A percentile compares a stretch with the other conserved stretches of the same genome.
Conservation (phyloP, 2,113 vertebrate species). For the Aix galericulata region DNA sequence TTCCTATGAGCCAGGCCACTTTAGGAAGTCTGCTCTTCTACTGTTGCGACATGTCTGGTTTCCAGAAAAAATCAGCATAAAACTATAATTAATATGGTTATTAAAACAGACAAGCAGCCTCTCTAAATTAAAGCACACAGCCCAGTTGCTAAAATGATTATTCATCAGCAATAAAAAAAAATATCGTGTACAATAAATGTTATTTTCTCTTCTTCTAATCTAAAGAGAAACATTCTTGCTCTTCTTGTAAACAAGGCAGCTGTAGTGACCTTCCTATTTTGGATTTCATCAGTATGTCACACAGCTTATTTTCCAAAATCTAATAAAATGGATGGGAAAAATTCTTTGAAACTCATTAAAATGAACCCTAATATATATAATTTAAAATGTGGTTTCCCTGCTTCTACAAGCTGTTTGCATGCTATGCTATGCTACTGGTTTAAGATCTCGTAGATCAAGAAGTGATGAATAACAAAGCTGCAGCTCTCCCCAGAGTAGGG, state of each 20-base stretch:
- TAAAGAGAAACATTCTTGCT: neutral
- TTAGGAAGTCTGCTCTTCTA: neutral
- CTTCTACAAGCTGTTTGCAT: constrained; percentile 33
- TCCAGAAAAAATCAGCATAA: neutral
- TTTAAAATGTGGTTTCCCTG: neutral
- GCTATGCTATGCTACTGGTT: neutral
- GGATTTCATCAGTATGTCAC: neutral
- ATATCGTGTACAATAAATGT: neutral
- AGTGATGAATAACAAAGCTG: neutral
- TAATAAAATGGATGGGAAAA: constrained; percentile 10
- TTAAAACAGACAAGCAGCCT: neutral
- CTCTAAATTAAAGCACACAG: neutral
- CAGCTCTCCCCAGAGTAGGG: neutral
- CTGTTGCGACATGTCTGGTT: neutral
- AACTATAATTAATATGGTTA: neutral
- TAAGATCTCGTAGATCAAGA: neutral
- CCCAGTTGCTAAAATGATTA: neutral
- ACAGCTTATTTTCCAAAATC: constrained; percentile 36
- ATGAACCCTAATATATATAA: constrained; percentile 22
- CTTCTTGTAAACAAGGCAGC: neutral
- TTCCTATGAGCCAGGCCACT: neutral
- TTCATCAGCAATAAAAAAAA: neutral
- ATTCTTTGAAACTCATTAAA: constrained; percentile 26
- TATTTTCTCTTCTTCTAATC: neutral
- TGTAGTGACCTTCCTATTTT: constrained; percentile 7